Evolutionary conservation across 2,797 vertebrate species (phyloP), one percentile per base, ranked within the genome.

Genomic region (Clarias pachynema): DNA sequence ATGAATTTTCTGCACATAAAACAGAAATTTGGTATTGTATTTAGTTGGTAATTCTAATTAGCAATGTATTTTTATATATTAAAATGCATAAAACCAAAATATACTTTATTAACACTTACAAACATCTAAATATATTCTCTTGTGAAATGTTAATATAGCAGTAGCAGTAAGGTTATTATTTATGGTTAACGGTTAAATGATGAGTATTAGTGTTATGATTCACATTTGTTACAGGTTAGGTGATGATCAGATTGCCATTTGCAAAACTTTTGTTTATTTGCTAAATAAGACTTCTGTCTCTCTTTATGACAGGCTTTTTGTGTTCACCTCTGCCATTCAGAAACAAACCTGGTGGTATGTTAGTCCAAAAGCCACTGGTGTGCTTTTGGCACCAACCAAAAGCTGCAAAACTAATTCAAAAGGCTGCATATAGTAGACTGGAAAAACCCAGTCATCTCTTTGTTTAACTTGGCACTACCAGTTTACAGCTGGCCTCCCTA

Each of bases 221-320:
- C 34, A 89, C 34, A 89, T 87, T 80, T 80, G 83, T 88, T 83
- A 69, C n/a, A 84, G 7, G 62, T 79, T 68, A 78, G 34, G 69
- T 79, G 83, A 90, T 86, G 83, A 66, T 80, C 31, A 34, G 77
- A 93, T 95, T 94, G 94, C 92, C 84, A 90, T 53, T 88, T 91
- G 75, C 18, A 74, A 10, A 63, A 53, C 14, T 29, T 63, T 65
- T 49, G 40, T 31, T 49, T 49, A 1, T 5, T 37, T 59, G 7
- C 8, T 40, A 20, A 14, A 59, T 70, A 82, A 70, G 20, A 16
- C 53, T 49, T 29, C 12, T 66, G 9, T 68, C 56, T 78, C 6
- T 63, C 81, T 34, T 79, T 49, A 22, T 26, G 16, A 73, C 16
- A 44, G 73, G 56, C 44, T 22, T 79, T 65, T 53, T 18, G 18